Evolutionary conservation across 2,797 vertebrate genomes (phyloP).

Genomic region (Steatocranus sp.): DNA sequence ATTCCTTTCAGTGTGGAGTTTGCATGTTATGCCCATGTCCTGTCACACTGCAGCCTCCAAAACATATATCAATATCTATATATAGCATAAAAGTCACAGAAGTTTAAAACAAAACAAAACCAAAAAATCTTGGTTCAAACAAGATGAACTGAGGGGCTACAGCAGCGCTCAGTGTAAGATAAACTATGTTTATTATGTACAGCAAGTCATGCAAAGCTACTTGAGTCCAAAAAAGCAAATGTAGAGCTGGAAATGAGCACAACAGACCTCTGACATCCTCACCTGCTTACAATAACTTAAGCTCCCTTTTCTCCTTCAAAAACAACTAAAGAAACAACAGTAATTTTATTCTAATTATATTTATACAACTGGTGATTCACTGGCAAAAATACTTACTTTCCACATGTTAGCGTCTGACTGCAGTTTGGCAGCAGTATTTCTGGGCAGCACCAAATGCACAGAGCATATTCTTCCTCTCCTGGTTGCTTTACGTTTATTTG

Average conservation of each 20-base stretch:
- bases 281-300: neutral
- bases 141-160: neutral
- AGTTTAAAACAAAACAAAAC: neutral
- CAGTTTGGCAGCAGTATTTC: neutral
- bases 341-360: neutral
- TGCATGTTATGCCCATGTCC: neutral
- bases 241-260: neutral
- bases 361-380: neutral
- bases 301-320: neutral
- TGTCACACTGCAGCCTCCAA: neutral
- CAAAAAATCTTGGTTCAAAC: neutral
- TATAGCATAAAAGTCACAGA: neutral
- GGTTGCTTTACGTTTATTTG: neutral
- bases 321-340: neutral
- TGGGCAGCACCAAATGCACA: neutral
- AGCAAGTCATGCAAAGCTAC: neutral
- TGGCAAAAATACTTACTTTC: neutral
- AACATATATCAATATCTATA: neutral
- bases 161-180: rapidly evolving
- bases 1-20: neutral
- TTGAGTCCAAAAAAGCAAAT: neutral
- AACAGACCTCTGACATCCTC: neutral
- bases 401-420: neutral
- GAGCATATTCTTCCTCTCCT: neutral
- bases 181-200: neutral